Evolutionary conservation across 2,113 vertebrate species (phyloP).

Genomic region (Phylloscopus whistleri): DNA sequence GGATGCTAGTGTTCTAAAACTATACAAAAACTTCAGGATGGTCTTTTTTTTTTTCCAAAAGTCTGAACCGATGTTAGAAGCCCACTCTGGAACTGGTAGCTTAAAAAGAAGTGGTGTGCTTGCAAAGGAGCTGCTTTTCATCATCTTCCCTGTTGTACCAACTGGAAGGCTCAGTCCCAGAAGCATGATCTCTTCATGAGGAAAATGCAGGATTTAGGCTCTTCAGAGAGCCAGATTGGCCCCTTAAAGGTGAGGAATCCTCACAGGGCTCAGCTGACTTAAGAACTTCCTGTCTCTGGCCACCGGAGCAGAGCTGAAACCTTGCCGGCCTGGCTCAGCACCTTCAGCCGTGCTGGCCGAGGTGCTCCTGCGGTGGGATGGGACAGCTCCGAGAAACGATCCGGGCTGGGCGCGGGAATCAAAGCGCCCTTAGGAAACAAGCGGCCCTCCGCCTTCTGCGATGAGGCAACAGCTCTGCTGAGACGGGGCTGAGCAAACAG

Average conservation of each 20-base stretch:
- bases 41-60: not conserved
- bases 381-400: not conserved
- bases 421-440: not conserved
- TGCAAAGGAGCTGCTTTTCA: not conserved
- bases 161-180: not conserved
- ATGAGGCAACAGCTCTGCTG: not conserved
- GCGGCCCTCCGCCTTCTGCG: not conserved
- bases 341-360: not conserved
- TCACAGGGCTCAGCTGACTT: not conserved
- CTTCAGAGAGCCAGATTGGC: not conserved
- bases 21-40: not conserved
- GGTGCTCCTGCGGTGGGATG: not conserved
- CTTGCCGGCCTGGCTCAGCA: fast-evolving
- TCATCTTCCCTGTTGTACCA: not conserved
- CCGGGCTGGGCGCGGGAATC: not conserved
- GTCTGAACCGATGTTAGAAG: not conserved
- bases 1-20: not conserved
- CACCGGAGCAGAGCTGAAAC: not conserved
- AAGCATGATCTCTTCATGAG: not conserved
- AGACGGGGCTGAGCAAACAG: not conserved
- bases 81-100: not conserved
- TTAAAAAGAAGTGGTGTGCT: not conserved
- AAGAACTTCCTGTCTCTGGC: not conserved
- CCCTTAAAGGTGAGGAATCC: not conserved
- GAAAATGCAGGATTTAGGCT: not conserved